These are phyloP conservation scores for Xiphophorus couchianus DNA, from an alignment of 2,113 vertebrate species.

Conservation along the genomic window DNA sequence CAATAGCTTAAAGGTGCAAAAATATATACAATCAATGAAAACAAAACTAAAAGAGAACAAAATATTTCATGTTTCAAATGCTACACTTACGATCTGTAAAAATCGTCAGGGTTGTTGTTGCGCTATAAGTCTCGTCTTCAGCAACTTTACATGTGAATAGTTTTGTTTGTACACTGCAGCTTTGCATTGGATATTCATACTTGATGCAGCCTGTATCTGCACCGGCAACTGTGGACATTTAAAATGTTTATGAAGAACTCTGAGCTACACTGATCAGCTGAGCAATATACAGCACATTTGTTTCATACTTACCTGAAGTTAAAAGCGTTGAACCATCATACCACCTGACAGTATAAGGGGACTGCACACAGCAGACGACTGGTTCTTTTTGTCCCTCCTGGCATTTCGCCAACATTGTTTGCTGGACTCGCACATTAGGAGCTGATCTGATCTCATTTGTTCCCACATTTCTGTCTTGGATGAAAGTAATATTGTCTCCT, in stretches of 20 bases:
- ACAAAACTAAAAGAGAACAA: neutral
- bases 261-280: neutral
- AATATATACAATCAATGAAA: neutral
- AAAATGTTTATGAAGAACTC: neutral
- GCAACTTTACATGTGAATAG: constrained; percentile 27
- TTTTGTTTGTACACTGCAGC: neutral
- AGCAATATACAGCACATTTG: neutral
- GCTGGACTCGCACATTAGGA: constrained; percentile 45
- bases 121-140: neutral
- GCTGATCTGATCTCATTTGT: constrained; percentile 3
- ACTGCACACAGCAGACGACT: constrained; percentile 63
- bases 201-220: constrained; percentile 21
- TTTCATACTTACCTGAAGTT: neutral
- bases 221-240: constrained; percentile 11
- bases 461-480: constrained; percentile 27
- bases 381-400: rapidly evolving
- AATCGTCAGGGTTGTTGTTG: constrained; percentile 10
- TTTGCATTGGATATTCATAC: rapidly evolving
- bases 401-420: constrained; percentile 23
- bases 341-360: constrained; percentile 27
- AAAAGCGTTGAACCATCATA: rapidly evolving
- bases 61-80: neutral
- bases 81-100: constrained; percentile 36
- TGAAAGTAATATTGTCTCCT: neutral
- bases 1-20: neutral